Conservation (phyloP, 2,888 invertebrate species). For the Rhorus exstirpatorius region DNA sequence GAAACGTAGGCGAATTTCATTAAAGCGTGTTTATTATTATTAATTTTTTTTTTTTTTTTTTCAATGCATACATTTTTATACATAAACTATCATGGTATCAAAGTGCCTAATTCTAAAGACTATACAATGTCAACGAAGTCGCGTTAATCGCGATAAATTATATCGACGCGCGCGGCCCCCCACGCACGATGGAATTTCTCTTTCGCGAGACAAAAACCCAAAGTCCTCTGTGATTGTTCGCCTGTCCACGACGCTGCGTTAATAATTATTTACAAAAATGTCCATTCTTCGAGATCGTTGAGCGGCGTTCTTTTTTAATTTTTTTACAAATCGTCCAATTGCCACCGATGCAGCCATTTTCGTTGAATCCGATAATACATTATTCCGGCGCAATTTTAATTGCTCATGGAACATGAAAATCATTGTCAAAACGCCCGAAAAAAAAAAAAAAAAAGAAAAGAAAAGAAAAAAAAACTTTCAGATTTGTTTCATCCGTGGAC, state of each 20-base stretch:
- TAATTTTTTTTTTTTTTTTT: no score
- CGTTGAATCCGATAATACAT: no score
- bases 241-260: no score
- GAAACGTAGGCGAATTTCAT: slow-evolving; percentile 51
- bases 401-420: no score
- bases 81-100: slow-evolving; percentile 70
- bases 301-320: slow-evolving; percentile 28
- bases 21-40: slow-evolving; percentile 73
- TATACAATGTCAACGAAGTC: slow-evolving; percentile 56
- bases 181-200: no score
- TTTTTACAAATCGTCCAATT: neutral
- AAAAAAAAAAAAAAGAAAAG: no score
- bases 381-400: no score
- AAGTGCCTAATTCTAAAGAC: slow-evolving; percentile 68
- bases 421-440: no score
- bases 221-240: no score
- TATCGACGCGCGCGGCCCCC: neutral
- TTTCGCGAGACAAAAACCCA: neutral
- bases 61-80: slow-evolving; percentile 72
- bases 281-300: slow-evolving; percentile 34
- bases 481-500: no score
- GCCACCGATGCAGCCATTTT: slow-evolving; percentile 7
- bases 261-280: slow-evolving; percentile 42
- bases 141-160: slow-evolving; percentile 38
- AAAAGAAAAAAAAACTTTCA: no score